A percentile compares a stretch with the other conserved stretches of the same genome.
These are phyloP conservation scores for Pseudomugil gertrudae DNA, from an alignment of 2,797 vertebrate species.

Conservation along the genomic window DNA sequence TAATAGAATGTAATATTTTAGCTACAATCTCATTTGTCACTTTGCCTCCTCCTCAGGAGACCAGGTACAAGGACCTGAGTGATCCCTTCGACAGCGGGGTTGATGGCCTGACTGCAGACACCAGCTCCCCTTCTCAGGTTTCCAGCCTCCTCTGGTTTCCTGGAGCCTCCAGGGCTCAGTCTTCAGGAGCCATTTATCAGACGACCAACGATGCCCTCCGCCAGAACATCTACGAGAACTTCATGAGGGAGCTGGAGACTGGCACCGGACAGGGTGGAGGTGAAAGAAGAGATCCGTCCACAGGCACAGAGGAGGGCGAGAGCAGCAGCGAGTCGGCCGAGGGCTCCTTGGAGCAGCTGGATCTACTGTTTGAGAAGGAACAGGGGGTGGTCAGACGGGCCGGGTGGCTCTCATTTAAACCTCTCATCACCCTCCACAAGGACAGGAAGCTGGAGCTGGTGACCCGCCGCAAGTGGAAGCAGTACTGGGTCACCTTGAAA, in stretches of 20 bases:
- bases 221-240: conserved; percentile 95
- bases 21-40: background rate
- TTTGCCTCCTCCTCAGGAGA: conserved; percentile 80
- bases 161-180: conserved; percentile 81
- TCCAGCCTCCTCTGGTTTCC: conserved; percentile 87
- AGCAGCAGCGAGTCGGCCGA: conserved; percentile 90
- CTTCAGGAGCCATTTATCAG: conserved; percentile 86
- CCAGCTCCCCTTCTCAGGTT: conserved; percentile 83
- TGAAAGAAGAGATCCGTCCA: conserved; percentile 84
- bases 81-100: conserved; percentile 91
- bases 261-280: conserved; percentile 76
- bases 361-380: conserved; percentile 92
- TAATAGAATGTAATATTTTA: background rate
- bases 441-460: conserved; percentile 93
- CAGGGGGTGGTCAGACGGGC: conserved; percentile 94
- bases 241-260: conserved; percentile 92
- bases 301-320: conserved; percentile 85
- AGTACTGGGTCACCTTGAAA: conserved; percentile 96
- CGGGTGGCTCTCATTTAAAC: conserved; percentile 95
- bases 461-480: conserved; percentile 91
- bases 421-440: conserved; percentile 91
- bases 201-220: conserved; percentile 81
- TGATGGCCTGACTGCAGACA: conserved; percentile 87
- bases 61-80: conserved; percentile 86
- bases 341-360: conserved; percentile 91